A percentile compares a stretch with the other conserved stretches of the same genome.
Evolutionary conservation across 2,797 vertebrate genomes (phyloP).

Genomic region (Sebastes trivittatus): DNA sequence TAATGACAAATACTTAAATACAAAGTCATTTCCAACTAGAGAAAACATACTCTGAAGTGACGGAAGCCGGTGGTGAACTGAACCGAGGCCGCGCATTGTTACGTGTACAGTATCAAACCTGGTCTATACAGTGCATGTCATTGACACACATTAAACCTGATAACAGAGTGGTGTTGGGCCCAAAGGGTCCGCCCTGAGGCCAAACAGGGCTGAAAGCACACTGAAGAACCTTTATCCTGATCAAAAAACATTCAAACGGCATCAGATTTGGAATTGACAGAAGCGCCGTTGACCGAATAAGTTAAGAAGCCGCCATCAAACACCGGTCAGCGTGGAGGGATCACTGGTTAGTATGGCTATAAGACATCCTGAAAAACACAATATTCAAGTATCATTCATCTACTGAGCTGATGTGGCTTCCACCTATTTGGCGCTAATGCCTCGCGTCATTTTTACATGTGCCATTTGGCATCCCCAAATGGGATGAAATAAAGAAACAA

Average conservation of each 20-base stretch:
- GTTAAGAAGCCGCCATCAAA: background rate
- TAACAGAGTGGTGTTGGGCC: conserved; percentile 38
- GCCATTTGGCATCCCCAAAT: background rate
- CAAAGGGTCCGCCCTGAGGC: conserved; percentile 31
- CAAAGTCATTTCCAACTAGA: background rate
- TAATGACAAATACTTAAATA: background rate
- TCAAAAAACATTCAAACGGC: background rate
- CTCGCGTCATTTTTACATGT: background rate
- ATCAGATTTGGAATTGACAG: background rate
- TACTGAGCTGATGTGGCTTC: conserved; percentile 31
- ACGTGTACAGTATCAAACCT: conserved; percentile 26
- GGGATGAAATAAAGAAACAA: background rate
- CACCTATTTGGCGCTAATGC: background rate
- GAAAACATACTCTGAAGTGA: background rate
- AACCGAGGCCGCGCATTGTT: background rate
- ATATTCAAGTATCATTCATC: conserved; percentile 56
- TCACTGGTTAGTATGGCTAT: conserved; percentile 67
- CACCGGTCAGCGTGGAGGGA: conserved; percentile 48
- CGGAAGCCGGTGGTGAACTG: conserved; percentile 2
- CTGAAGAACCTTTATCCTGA: background rate
- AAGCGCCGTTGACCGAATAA: background rate
- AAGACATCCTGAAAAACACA: conserved; percentile 61
- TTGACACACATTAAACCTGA: conserved; percentile 38
- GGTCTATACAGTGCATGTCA: conserved; percentile 34
- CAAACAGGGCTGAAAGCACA: conserved; percentile 24